phyloP scores from a whole-genome alignment of 2,113 vertebrate species.

The Thamnaconus septentrionalis region DNA sequence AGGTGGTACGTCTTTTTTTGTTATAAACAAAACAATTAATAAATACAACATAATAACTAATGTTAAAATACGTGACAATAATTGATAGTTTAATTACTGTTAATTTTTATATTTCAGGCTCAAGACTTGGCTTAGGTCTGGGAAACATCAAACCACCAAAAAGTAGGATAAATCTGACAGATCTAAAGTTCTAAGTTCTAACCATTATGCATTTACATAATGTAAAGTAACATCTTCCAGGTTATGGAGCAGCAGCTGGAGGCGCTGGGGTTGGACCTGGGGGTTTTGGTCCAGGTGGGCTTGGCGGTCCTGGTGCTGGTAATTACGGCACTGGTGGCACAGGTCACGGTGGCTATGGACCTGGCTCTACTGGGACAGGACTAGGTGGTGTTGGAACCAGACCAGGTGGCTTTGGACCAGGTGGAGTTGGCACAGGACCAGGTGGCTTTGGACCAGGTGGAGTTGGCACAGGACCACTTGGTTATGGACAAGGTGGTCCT shows the following conservation, averaged over 20 bases:
- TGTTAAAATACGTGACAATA: background rate
- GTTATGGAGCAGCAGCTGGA: conserved; percentile 55
- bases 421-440: too few relatives aligned
- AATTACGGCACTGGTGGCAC: conserved; percentile 30
- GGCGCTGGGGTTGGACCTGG: conserved; percentile 34
- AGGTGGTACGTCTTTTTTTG: conserved; percentile 37
- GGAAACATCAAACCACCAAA: conserved; percentile 59
- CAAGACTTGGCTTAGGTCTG: conserved; percentile 49
- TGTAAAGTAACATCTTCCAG: conserved; percentile 27
- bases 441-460: conserved; percentile 56
- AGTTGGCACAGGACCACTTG: conserved; percentile 44
- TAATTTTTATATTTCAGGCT: conserved; percentile 27
- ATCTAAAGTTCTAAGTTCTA: background rate
- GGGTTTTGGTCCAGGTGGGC: conserved; percentile 40
- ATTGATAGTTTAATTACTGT: conserved; percentile 3
- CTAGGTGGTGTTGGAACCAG: conserved; percentile 31
- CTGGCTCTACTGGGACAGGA: conserved; percentile 20
- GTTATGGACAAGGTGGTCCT: conserved; percentile 40
- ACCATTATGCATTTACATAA: background rate
- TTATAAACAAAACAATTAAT: too few relatives aligned
- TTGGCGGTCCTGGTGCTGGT: conserved; percentile 34
- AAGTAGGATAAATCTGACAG: conserved; percentile 43
- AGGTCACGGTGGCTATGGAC: conserved; percentile 33
- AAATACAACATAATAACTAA: background rate
- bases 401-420: conserved; percentile 44